phyloP scores from a whole-genome alignment of 92 coral and sea anemone genomes.

The Epizoanthus ramosus region DNA sequence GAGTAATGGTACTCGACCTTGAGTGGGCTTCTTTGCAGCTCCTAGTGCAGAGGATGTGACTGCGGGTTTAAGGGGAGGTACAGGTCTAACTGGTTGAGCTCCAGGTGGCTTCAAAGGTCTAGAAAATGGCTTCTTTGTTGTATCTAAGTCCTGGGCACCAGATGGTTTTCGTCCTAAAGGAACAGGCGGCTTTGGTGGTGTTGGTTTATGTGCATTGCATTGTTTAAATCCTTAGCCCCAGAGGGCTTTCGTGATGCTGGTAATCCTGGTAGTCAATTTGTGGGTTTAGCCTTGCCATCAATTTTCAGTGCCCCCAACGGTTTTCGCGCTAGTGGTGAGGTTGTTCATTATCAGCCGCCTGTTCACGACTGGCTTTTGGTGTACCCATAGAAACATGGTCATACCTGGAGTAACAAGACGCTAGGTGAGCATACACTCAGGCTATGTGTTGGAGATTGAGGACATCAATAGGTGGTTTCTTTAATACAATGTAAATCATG shows the following conservation, averaged over 20 bases:
- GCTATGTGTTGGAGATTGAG: too few relatives aligned
- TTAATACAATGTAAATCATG: too few relatives aligned
- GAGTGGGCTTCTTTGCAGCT: constrained; percentile 18
- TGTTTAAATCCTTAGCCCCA: constrained; percentile 6
- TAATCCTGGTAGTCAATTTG: constrained; percentile 7
- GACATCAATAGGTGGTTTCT: too few relatives aligned
- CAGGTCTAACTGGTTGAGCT: constrained; percentile 10
- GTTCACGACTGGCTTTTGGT: constrained; percentile 25
- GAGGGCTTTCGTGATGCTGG: constrained; percentile 33
- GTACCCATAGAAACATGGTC: constrained; percentile 13
- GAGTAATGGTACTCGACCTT: constrained; percentile 24
- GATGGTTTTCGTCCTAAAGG: constrained; percentile 42
- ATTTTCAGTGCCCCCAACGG: constrained; percentile 28
- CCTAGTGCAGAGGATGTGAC: constrained; percentile 1
- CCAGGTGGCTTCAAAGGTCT: constrained; percentile 21
- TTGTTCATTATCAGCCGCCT: not conserved
- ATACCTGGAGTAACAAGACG: constrained; percentile 2
- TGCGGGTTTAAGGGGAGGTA: not conserved
- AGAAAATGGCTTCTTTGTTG: not conserved
- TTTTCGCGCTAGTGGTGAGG: constrained; percentile 9
- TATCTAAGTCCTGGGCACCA: constrained; percentile 40
- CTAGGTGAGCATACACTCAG: too few relatives aligned
- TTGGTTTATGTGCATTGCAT: constrained; percentile 16
- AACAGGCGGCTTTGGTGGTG: constrained; percentile 44
- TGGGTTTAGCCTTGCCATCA: not conserved